Evolutionary conservation across 2,113 vertebrate species (phyloP), one percentile per base, ranked within the genome.

Genomic region (Maccullochella peelii): DNA sequence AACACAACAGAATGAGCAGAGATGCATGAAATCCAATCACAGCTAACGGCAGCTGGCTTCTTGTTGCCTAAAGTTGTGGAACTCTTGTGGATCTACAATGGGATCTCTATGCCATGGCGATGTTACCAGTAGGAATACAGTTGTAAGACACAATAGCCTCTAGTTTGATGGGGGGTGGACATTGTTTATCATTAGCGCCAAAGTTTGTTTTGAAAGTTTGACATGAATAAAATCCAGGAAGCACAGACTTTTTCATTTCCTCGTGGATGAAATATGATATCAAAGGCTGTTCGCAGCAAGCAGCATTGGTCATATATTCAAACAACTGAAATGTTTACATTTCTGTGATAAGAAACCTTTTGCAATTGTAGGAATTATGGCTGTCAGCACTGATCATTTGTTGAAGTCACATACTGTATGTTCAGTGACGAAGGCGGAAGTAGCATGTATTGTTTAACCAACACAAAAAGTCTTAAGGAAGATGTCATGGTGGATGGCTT

Each of bases 11-110:
- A 91, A 86, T 75, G 76, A 85, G 76, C 83, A 76, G 83, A 88
- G 88, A 85, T 62, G 81, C 90, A 78, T 89, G 86, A 93, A 90
- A 93, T 91, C 91, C 89, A 89, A 90, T 93, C 90, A 82, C 68
- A 87, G 76, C 83, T 84, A 88, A 89, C 68, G 25, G 85, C 86
- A 91, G 87, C 90, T 88, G 91, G 82, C 79, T 21, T 77, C 73
- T 62, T 77, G 84, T 84, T 89, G 77, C 79, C 77, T 70, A 83
- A 79, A 85, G 83, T 83, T 71, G 72, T 23, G 38, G 57, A 77
- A 87, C 78, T 77, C 69, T 67, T 67, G 69, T 40, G 74, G 88
- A 84, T 87, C 79, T 83, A 40, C 80, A 69, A 70, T 33, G 80
- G 61, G 80, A 89, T 92, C 71, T 74, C 47, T 67, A 36, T 58